Evolutionary conservation across 2,888 invertebrate species (phyloP).

Genomic region (Beris morrisii): DNA sequence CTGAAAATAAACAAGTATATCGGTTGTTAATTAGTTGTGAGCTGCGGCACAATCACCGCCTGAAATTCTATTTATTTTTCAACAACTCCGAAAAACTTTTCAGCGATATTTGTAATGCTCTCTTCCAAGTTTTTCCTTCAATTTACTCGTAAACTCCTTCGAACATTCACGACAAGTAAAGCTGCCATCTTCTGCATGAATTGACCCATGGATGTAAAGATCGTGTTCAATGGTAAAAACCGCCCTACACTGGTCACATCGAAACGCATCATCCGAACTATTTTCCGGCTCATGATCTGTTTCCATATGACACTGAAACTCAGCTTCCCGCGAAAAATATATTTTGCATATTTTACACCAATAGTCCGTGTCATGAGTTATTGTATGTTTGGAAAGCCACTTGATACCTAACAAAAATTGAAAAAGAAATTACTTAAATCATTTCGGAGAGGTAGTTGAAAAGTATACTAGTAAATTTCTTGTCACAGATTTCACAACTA

Average conservation of each 20-base stretch:
- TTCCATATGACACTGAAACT: constrained; percentile 29
- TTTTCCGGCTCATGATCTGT: constrained; percentile 15
- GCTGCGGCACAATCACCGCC: no score
- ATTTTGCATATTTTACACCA: constrained; percentile 29
- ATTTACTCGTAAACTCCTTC: constrained; percentile 59
- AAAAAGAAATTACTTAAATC: neutral
- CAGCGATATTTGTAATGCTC: no score
- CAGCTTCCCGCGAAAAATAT: constrained; percentile 24
- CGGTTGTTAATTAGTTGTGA: no score
- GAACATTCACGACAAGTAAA: constrained; percentile 58
- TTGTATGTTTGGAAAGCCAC: neutral
- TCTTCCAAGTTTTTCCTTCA: neutral
- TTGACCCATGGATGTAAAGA: constrained; percentile 57
- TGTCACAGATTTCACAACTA: constrained; percentile 1
- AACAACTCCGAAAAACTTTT: no score
- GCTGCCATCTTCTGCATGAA: constrained; percentile 54
- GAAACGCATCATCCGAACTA: constrained; percentile 33
- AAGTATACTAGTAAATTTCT: neutral
- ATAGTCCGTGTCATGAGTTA: constrained; percentile 6
- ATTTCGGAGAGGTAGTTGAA: neutral
- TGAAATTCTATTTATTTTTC: no score
- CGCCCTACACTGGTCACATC: constrained; percentile 58
- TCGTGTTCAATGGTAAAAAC: constrained; percentile 58
- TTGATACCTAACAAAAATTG: neutral
- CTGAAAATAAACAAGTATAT: constrained; percentile 42